Evolutionary conservation across 1,140 invertebrate species (phyloP).

Genomic region (Frieseomelitta varia): DNA sequence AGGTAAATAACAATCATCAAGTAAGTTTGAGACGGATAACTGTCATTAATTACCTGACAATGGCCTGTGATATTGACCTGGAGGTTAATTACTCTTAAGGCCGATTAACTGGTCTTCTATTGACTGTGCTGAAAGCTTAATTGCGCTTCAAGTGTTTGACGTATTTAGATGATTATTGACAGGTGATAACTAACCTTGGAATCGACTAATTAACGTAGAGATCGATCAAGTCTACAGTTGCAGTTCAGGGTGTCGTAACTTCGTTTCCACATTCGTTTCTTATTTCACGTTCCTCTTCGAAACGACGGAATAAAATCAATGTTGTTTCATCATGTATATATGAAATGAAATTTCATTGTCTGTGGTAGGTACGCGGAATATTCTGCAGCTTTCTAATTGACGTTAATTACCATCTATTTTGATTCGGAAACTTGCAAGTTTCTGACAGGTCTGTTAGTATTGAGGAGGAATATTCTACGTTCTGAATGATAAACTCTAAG

Average conservation of each 20-base stretch:
- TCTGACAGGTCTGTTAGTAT: background rate
- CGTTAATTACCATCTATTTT: background rate
- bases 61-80: constrained; percentile 10
- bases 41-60: background rate
- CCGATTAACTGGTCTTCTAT: constrained; percentile 11
- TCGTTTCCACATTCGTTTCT: background rate
- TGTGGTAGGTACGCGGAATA: background rate
- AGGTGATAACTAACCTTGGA: background rate
- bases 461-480: background rate
- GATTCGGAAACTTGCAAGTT: constrained; percentile 1
- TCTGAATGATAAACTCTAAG: background rate
- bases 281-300: background rate
- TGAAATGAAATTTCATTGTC: background rate
- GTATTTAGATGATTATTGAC: background rate
- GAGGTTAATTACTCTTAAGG: constrained; percentile 21
- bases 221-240: background rate
- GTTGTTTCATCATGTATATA: background rate
- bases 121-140: constrained; percentile 15
- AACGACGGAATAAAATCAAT: background rate
- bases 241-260: background rate
- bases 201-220: background rate
- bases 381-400: background rate
- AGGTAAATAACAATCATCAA: background rate
- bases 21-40: background rate
- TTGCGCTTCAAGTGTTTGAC: constrained; percentile 19